Base-by-base conservation (phyloP, 1,140 invertebrate genomes). In the Scaptomyza montana region DNA sequence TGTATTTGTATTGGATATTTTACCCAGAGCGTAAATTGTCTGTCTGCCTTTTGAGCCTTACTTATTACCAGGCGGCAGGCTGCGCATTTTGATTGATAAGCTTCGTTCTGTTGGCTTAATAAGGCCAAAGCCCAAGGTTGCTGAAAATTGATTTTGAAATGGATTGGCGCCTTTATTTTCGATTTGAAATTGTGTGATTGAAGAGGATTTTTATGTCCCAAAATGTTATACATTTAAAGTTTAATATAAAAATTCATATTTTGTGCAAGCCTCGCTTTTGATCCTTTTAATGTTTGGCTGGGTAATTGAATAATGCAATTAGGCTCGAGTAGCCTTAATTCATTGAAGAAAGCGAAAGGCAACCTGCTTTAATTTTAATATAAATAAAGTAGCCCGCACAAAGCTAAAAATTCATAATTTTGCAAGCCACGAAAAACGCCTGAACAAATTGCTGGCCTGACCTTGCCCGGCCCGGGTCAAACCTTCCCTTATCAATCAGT, bases 401-500 rank as follows among this genome's bases (percentile, higher is more conserved):
- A 28, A 63, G 21, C 5, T 53, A 39, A 19, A 45, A 59, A 57
- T 70, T 63, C 55, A 77, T 69, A 77, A 79, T 84, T 84, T 67
- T 46, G 7, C 33, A 36, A 61, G 39, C 63, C 69, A 43, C 50
- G 41, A 69, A 69, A 36, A 63, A 62, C 54, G 28, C 13, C n/a
- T 46, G 9, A 60, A 50, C 13, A 73, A 72, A 77, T 72, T 39
- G 61, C 47, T 19, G 10, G 45, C 28, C 53, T 57, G 39, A 74
- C 30, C 69, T 54, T 71, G 61, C 30, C 10, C 19, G 10, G 21
- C 10, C 33, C 19, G 16, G 70, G 41, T 50, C 65, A 68, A 86
- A 67, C 67, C 82, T 81, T 87, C 64, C 67, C 82, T 78, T 87
- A 87, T 85, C 81, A 86, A 85, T 85, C 81, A 85, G 55, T 16